Conservation (phyloP, 2,888 invertebrate species). For the Adineta ricciae region DNA sequence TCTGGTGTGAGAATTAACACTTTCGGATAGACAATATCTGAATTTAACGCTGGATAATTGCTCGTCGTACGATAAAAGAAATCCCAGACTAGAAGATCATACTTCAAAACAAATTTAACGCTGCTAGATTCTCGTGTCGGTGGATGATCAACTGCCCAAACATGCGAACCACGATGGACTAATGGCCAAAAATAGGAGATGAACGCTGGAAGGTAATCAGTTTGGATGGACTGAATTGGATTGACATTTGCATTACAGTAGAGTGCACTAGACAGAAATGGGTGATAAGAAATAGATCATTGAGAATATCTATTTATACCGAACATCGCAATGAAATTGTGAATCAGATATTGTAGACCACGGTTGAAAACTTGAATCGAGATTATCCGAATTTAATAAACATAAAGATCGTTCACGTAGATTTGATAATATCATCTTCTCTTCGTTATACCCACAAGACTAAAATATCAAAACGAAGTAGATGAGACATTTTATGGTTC, state of each 20-base stretch:
- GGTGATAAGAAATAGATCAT: background rate
- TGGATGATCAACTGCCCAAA: background rate
- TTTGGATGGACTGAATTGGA: background rate
- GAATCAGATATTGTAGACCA: background rate
- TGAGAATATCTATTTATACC: background rate
- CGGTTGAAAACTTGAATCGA: background rate
- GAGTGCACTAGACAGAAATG: background rate
- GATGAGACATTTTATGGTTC: no score
- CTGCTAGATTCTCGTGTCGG: background rate
- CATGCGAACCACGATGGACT: background rate
- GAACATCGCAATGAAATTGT: background rate
- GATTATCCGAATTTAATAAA: background rate
- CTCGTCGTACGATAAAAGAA: background rate
- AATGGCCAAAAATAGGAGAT: constrained; percentile 8
- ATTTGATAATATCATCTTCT: background rate
- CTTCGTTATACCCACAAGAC: background rate
- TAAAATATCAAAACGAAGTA: background rate
- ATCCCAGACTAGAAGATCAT: background rate
- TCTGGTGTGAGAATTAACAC: background rate
- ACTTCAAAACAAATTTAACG: background rate
- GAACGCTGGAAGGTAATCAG: background rate
- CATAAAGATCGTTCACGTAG: background rate
- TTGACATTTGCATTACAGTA: background rate
- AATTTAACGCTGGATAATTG: background rate
- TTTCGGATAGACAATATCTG: background rate